phyloP scores from a whole-genome alignment of 2,113 vertebrate species.

The Microtus pennsylvanicus region DNA sequence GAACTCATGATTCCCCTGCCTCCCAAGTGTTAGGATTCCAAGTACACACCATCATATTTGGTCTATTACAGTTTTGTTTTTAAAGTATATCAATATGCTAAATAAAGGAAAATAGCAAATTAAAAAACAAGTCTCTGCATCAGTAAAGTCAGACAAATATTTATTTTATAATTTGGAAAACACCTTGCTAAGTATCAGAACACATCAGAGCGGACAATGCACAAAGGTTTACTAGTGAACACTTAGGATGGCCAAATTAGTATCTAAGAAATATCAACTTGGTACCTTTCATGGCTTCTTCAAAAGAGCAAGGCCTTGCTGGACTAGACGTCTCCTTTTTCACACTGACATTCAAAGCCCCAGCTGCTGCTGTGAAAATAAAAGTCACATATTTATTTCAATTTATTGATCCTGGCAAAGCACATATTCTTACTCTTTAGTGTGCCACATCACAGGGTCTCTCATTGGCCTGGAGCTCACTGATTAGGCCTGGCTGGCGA shows the following conservation, averaged over 20 bases:
- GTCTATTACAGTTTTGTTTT: not conserved
- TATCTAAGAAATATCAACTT: constrained; percentile 82
- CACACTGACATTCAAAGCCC: constrained; percentile 92
- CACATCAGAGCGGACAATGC: constrained; percentile 46
- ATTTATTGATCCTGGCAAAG: constrained; percentile 51
- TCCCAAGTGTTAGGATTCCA: not conserved
- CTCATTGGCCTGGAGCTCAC: not conserved
- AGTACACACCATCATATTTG: not conserved
- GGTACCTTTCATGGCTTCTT: constrained; percentile 96
- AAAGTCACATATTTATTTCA: constrained; percentile 52
- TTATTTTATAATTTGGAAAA: constrained; percentile 59
- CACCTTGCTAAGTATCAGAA: not conserved
- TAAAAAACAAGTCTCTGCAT: constrained; percentile 53
- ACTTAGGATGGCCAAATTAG: constrained; percentile 70
- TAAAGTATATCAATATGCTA: not conserved
- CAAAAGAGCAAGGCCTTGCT: constrained; percentile 95
- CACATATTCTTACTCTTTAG: constrained; percentile 36
- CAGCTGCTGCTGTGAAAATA: constrained; percentile 83
- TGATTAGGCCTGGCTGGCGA: not conserved
- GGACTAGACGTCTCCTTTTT: constrained; percentile 95
- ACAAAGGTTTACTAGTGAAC: constrained; percentile 54
- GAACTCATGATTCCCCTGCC: not conserved
- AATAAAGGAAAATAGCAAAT: constrained; percentile 44
- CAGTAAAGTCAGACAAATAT: constrained; percentile 46
- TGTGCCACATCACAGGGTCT: not conserved